These are phyloP conservation scores for Pteria penguin DNA, from an alignment of 2,888 invertebrate species.

Conservation along the genomic window DNA sequence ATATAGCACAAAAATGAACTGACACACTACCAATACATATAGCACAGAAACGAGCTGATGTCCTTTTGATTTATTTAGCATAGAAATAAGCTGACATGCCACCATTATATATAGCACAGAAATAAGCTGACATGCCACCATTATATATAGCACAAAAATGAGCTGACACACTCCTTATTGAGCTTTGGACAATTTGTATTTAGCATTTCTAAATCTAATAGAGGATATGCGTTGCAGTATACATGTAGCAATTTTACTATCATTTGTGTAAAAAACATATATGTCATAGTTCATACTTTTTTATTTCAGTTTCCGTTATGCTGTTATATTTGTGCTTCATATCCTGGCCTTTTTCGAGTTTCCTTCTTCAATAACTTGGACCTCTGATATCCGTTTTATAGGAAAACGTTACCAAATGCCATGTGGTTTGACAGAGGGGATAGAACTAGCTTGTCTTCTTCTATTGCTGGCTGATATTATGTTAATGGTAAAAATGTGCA, in stretches of 20 bases:
- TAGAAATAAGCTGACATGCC: too few species aligned
- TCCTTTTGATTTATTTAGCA: too few species aligned
- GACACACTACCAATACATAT: too few species aligned
- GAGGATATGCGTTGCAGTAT: background rate
- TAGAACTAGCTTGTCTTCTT: constrained; percentile 72
- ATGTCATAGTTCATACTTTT: background rate
- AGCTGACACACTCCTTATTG: background rate
- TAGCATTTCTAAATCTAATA: background rate
- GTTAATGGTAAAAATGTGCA: constrained; percentile 73
- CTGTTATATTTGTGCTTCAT: constrained; percentile 72
- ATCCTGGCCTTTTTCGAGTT: constrained; percentile 76
- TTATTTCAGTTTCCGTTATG: constrained; percentile 64
- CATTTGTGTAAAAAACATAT: background rate
- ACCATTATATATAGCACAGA: too few species aligned
- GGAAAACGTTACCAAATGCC: constrained; percentile 59
- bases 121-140: too few species aligned
- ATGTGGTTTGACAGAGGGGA: constrained; percentile 72
- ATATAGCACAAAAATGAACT: too few species aligned
- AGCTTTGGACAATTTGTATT: background rate
- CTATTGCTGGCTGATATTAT: constrained; percentile 68
- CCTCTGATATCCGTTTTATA: constrained; percentile 69
- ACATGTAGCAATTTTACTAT: too few species aligned
- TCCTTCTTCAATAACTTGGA: constrained; percentile 76
- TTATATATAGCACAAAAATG: too few species aligned
- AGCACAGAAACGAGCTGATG: too few species aligned